Evolutionary conservation across 2,113 vertebrate species (phyloP).

Genomic region (Oreochromis niloticus): DNA sequence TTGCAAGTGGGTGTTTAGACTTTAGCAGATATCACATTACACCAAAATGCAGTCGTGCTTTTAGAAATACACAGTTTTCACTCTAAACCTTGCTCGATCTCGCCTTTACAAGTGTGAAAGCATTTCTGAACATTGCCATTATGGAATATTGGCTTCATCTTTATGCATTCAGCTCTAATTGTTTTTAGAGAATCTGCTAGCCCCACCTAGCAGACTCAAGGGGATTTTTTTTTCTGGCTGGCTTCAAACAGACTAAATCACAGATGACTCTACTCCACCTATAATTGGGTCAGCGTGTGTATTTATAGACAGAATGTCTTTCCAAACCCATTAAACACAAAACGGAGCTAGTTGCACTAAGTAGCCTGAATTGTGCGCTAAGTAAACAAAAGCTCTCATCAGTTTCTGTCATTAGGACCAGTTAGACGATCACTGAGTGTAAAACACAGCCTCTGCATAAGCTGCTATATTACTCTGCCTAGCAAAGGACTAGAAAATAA

Average conservation of each 20-base stretch:
- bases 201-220: constrained; percentile 22
- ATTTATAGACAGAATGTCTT: constrained; percentile 53
- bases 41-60: neutral
- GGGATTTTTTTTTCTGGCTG: constrained; percentile 26
- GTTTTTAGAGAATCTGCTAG: constrained; percentile 21
- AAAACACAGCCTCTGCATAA: neutral
- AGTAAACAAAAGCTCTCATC: constrained; percentile 25
- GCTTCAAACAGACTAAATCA: constrained; percentile 50
- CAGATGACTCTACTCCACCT: constrained; percentile 50
- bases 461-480: neutral
- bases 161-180: constrained; percentile 25
- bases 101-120: neutral
- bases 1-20: neutral
- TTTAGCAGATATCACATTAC: neutral
- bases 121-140: neutral
- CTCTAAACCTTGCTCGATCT: neutral
- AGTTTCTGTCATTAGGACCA: constrained; percentile 20
- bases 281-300: constrained; percentile 62
- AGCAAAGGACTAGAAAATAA: neutral
- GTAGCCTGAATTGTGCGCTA: neutral
- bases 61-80: neutral
- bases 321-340: constrained; percentile 23
- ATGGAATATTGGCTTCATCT: neutral
- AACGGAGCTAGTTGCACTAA: constrained; percentile 16
- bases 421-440: neutral